Conservation (phyloP, 1,140 invertebrate genomes). For the Microplitis mediator region DNA sequence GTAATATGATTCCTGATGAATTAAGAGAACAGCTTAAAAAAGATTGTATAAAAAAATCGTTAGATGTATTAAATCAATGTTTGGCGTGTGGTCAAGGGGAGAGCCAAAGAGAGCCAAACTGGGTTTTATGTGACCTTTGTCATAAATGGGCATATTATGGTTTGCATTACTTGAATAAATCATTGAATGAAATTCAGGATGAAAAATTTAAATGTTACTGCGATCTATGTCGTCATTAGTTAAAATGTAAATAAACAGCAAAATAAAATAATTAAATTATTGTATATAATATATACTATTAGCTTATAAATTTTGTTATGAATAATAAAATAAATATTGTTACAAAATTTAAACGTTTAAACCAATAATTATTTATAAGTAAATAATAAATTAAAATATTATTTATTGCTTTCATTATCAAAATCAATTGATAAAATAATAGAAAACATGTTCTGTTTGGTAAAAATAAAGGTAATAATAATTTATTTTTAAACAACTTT, state of each 20-base stretch:
- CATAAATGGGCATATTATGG: background rate
- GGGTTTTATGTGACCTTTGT: background rate
- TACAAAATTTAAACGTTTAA: too few species aligned
- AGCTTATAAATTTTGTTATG: too few species aligned
- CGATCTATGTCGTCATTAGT: background rate
- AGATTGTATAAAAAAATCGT: background rate
- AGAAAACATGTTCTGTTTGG: too few species aligned
- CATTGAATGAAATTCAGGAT: background rate
- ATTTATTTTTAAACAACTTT: too few species aligned
- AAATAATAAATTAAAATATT: too few species aligned
- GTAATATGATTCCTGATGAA: background rate
- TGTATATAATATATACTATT: too few species aligned
- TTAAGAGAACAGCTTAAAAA: background rate
- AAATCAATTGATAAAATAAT: too few species aligned
- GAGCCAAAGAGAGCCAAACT: background rate
- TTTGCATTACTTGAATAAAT: background rate
- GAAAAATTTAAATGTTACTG: background rate
- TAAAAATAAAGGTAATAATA: too few species aligned
- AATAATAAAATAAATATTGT: too few species aligned
- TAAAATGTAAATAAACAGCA: slow-evolving; percentile 51
- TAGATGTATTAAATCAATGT: background rate
- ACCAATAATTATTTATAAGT: too few species aligned
- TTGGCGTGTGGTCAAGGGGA: background rate
- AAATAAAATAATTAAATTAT: too few species aligned
- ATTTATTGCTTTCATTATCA: too few species aligned